Conservation (phyloP, 2,797 vertebrate genomes). For the Myotis daubentonii region DNA sequence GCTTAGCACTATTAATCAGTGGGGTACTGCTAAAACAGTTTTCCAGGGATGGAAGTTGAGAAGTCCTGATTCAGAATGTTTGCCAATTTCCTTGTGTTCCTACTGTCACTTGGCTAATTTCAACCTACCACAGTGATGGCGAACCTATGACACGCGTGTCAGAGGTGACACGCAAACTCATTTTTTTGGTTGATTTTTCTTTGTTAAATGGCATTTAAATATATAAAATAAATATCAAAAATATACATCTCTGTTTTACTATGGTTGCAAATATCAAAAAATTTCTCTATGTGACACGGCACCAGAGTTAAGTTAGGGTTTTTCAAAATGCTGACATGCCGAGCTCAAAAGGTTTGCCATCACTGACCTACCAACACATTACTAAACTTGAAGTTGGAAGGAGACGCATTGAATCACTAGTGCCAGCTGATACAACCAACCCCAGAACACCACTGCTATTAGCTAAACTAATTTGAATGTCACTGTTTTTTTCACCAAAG, state of each 20-base stretch:
- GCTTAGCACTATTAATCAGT: neutral
- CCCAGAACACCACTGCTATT: neutral
- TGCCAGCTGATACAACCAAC: neutral
- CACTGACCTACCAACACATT: neutral
- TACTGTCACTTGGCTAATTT: neutral
- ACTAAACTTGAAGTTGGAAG: neutral
- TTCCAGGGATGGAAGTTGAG: neutral
- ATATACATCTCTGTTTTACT: too few species aligned
- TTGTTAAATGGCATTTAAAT: too few species aligned
- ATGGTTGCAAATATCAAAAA: too few species aligned
- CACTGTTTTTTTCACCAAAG: neutral
- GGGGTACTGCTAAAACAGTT: neutral
- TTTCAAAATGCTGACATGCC: too few species aligned
- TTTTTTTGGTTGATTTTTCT: too few species aligned
- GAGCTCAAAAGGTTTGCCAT: too few species aligned
- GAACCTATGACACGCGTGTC: too few species aligned
- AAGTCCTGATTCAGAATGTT: neutral
- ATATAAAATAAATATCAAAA: too few species aligned
- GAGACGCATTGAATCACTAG: neutral
- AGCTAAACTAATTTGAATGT: neutral
- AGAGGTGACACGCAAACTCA: too few species aligned
- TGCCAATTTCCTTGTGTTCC: neutral
- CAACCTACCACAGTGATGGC: neutral
- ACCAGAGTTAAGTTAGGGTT: too few species aligned
- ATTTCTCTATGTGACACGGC: too few species aligned